Conservation (phyloP, 2,888 invertebrate species). For the Plebejus melissa region DNA sequence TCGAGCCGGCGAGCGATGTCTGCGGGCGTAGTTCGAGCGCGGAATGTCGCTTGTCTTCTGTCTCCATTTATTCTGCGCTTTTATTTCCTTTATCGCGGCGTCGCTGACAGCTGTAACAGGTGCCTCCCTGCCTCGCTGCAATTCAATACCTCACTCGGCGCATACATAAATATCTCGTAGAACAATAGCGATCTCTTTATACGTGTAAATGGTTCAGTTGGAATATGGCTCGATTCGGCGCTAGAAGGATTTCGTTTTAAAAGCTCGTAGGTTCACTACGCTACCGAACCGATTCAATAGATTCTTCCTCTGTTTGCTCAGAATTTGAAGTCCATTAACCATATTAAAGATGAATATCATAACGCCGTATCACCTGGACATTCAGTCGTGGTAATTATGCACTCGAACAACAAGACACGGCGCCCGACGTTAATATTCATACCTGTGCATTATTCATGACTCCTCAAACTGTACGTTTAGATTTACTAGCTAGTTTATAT, state of each 20-base stretch:
- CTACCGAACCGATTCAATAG: background rate
- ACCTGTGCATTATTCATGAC: constrained; percentile 21
- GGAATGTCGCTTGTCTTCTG: background rate
- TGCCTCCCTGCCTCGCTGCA: constrained; percentile 19
- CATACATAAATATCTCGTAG: constrained; percentile 9
- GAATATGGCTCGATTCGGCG: background rate
- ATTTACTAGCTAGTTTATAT: constrained; percentile 7
- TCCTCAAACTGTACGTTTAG: background rate
- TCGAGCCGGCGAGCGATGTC: background rate
- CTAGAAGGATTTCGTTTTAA: background rate
- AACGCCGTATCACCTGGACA: background rate
- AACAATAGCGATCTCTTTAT: background rate
- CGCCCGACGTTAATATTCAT: constrained; percentile 22
- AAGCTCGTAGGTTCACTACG: background rate
- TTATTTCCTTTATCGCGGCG: constrained; percentile 15
- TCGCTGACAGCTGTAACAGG: constrained; percentile 14
- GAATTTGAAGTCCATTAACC: background rate
- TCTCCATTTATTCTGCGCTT: constrained; percentile 1
- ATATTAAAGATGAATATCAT: background rate
- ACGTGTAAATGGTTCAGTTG: background rate
- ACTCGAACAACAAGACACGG: background rate
- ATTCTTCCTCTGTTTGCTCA: too few relatives aligned
- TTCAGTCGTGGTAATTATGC: background rate
- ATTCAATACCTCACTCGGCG: constrained; percentile 13
- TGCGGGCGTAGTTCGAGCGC: background rate